Evolutionary conservation across 2,113 vertebrate species (phyloP).

Genomic region (Chloebia gouldiae): DNA sequence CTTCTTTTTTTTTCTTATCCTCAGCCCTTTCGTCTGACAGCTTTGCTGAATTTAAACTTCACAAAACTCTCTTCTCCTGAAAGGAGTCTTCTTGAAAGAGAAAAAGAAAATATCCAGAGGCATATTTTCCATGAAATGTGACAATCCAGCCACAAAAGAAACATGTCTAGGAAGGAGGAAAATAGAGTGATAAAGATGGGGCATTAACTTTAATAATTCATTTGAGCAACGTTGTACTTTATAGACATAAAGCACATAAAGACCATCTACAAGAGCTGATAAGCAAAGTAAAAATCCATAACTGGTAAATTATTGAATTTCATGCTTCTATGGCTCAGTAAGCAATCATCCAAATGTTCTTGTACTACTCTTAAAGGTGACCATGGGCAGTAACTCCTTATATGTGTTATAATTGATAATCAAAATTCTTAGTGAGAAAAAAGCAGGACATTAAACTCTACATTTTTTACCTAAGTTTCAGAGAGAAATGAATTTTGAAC

Average conservation of each 20-base stretch:
- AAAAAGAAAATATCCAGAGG: background rate
- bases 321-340: background rate
- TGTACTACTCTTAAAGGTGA: background rate
- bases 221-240: background rate
- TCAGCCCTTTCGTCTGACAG: background rate
- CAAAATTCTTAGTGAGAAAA: background rate
- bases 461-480: background rate
- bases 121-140: background rate
- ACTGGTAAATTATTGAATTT: constrained; percentile 1
- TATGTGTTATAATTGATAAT: background rate
- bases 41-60: background rate
- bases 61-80: background rate
- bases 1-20: background rate
- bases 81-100: background rate
- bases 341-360: background rate
- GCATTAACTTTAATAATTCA: background rate
- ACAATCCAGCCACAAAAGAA: background rate
- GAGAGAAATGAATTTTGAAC: background rate
- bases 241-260: background rate
- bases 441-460: background rate
- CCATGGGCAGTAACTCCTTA: background rate
- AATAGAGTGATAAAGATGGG: background rate
- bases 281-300: background rate
- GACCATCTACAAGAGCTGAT: background rate
- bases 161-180: background rate